A percentile compares a stretch with the other conserved stretches of the same genome.
phyloP scores from a whole-genome alignment of 2,113 vertebrate genomes.

The Oxyura jamaicensis region DNA sequence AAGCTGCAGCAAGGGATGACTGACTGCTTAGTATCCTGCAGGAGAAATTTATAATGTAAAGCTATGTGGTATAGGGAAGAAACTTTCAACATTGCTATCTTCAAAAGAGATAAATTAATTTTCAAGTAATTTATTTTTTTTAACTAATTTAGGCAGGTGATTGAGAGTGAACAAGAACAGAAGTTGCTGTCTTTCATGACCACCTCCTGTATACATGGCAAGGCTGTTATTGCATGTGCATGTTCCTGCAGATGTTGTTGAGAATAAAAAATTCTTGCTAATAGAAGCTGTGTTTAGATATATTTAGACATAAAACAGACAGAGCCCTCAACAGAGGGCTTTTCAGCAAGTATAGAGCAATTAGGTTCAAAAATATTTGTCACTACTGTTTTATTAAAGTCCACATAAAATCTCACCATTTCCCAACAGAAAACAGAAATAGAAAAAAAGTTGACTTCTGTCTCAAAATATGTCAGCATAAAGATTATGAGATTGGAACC shows the following conservation, averaged over 20 bases:
- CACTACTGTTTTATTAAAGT: not conserved
- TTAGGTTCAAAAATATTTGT: not conserved
- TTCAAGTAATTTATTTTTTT: too few species aligned
- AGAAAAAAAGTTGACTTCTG: not conserved
- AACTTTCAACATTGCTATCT: not conserved
- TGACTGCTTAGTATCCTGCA: not conserved
- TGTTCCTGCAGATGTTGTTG: not conserved
- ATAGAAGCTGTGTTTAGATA: not conserved
- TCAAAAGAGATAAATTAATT: not conserved
- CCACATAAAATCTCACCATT: not conserved
- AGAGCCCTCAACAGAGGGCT: not conserved
- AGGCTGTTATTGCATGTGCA: not conserved
- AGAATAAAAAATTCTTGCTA: not conserved
- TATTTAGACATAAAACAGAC: not conserved
- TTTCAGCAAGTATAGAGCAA: not conserved
- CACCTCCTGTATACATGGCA: not conserved
- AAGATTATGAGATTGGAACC: not conserved
- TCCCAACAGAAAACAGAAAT: not conserved
- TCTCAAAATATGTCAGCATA: not conserved
- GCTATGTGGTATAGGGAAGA: not conserved
- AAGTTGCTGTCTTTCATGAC: not conserved
- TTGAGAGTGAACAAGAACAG: not conserved
- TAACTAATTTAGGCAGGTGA: not conserved
- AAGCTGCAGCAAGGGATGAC: not conserved
- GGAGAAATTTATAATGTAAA: not conserved